These are phyloP conservation scores for Dryococelus australis DNA, from an alignment of 2,888 invertebrate species.

Conservation along the genomic window DNA sequence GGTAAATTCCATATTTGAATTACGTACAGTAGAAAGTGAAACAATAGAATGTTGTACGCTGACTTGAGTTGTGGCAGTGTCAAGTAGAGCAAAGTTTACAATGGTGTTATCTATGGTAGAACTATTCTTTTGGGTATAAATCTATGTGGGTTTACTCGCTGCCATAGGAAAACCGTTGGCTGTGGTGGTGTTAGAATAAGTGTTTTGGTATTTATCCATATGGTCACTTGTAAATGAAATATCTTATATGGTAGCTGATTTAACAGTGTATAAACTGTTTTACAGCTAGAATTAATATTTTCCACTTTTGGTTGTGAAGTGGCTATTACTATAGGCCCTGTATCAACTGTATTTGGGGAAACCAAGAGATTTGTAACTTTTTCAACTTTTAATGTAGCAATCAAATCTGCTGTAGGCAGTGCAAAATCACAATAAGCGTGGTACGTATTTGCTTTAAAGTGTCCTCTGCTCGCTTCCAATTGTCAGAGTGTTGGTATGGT, in stretches of 20 bases:
- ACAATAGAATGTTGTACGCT: not conserved
- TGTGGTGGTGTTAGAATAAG: not conserved
- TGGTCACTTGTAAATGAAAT: too few species aligned
- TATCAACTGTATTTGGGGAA: not conserved
- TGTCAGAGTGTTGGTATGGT: not conserved
- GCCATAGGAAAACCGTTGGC: not conserved
- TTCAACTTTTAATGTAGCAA: not conserved
- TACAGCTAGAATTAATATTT: not conserved
- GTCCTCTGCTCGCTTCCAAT: not conserved
- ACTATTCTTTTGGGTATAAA: not conserved
- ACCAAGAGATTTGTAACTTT: not conserved
- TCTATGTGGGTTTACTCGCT: not conserved
- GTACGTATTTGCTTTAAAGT: too few species aligned
- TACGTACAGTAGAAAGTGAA: not conserved
- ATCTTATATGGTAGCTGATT: too few species aligned
- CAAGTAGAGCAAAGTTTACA: not conserved
- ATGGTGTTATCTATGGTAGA: not conserved
- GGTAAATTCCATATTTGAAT: too few species aligned
- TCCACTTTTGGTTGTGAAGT: not conserved
- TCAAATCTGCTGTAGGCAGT: not conserved
- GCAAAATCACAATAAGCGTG: not conserved
- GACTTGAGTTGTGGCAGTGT: not conserved
- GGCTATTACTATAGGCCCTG: not conserved
- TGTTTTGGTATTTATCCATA: not conserved
- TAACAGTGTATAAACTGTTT: not conserved